Evolutionary conservation across 2,888 invertebrate genomes (phyloP), one percentile per base, ranked within the genome.

Genomic region (Schizaphis graminum): DNA sequence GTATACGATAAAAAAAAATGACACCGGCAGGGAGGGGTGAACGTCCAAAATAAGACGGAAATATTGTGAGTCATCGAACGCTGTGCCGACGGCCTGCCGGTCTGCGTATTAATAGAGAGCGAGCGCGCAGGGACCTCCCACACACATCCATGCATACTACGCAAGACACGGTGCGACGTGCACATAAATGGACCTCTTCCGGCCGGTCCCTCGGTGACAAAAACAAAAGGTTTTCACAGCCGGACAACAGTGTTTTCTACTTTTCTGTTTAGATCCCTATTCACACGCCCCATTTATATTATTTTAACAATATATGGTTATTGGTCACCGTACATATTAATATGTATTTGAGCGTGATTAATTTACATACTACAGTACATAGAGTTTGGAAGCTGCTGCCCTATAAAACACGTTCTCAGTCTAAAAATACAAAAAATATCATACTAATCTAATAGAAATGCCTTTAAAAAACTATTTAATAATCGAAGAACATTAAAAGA

Each of bases 161-260:
- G 44, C 47, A 89, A 57, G 89, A 93, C 89, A 77, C 88, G 10
- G 56, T 53, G 87, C 44, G 87, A 47, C 89, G 89, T 84, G 84
- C n/a, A 89, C 89, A 84, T 93, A 93, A 93, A 93, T 93, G 93
- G 90, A 93, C 85, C 93, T 90, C 90, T 93, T 93, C 93, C 93
- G 93, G 93, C 57, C 93, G 47, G 53, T 89, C 89, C 84, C 93
- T 85, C 49, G 16, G 90, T 53, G 93, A 89, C 84, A 85, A 93
- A 93, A 89, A 93, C 93, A 93, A 89, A 89, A 89, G 93, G 24
- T 84, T 84, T 87, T 44, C 56, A 53, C 92, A 86, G 57, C 57
- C 57, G 53, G 91, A 85, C 91, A 85, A 21, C 41, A 35, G 3
- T 91, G 41, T 90, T 57, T 56, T 89, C 87, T 26, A 10, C 49